These are phyloP conservation scores for Muntiacus muntjak DNA, from an alignment of 2,113 vertebrate species.

Conservation along the genomic window DNA sequence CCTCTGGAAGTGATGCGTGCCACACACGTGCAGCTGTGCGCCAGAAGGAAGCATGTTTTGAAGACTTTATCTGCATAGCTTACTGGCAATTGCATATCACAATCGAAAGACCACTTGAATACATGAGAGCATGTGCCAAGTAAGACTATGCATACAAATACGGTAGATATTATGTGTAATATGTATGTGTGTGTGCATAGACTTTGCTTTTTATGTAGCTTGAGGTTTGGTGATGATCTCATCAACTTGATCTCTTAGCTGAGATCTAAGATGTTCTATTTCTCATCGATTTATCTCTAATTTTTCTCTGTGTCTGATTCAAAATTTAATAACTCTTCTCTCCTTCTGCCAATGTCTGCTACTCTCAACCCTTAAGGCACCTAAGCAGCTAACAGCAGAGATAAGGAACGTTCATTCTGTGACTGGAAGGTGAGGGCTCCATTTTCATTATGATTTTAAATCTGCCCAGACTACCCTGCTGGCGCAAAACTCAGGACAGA, in stretches of 20 bases:
- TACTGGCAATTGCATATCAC: conserved; percentile 50
- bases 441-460: conserved; percentile 53
- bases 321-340: conserved; percentile 62
- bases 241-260: conserved; percentile 12
- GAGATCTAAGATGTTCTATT: conserved; percentile 21
- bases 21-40: conserved; percentile 74
- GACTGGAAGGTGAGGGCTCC: conserved; percentile 59
- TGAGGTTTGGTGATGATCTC: not conserved
- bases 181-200: not conserved
- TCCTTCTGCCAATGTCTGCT: conserved; percentile 53
- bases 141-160: not conserved
- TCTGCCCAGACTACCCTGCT: conserved; percentile 57
- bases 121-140: not conserved
- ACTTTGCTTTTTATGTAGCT: not conserved
- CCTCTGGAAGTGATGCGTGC: conserved; percentile 76
- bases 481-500: conserved; percentile 60
- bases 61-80: conserved; percentile 72
- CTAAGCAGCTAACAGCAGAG: conserved; percentile 64
- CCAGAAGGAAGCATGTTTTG: conserved; percentile 73
- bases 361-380: conserved; percentile 69
- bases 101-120: conserved; percentile 21
- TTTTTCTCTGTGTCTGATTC: conserved; percentile 42
- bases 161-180: not conserved
- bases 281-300: conserved; percentile 53
- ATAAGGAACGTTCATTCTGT: conserved; percentile 53